phyloP scores from a whole-genome alignment of 2,888 invertebrate genomes.

The Caradrina clavipalpis region DNA sequence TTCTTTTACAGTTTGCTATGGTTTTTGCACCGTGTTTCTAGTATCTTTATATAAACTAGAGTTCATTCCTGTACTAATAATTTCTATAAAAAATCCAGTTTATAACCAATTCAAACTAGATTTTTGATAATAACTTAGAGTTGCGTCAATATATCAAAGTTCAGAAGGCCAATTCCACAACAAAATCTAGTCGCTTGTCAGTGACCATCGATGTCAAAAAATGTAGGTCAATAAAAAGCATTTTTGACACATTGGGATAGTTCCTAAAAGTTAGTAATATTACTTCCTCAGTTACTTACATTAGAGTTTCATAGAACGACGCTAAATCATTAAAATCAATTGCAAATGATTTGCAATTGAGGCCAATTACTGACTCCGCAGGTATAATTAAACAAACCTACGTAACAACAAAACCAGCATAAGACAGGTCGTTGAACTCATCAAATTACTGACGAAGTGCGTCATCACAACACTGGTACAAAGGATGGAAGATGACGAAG shows the following conservation, averaged over 20 bases:
- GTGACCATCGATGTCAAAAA: too few relatives aligned
- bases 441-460: constrained; percentile 30
- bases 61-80: too few relatives aligned
- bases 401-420: constrained; percentile 28
- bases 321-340: constrained; percentile 38
- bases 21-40: not conserved
- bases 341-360: constrained; percentile 49
- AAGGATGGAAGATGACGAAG: too few relatives aligned
- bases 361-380: constrained; percentile 37
- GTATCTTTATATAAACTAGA: not conserved
- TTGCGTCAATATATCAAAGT: too few relatives aligned
- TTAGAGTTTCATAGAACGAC: not conserved
- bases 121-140: not conserved
- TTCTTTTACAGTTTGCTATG: constrained; percentile 7
- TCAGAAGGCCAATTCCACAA: too few relatives aligned
- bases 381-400: constrained; percentile 47
- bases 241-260: too few relatives aligned
- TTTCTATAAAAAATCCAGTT: too few relatives aligned
- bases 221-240: too few relatives aligned
- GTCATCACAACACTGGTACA: constrained; percentile 18
- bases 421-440: constrained; percentile 51
- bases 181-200: too few relatives aligned
- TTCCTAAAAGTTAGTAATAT: too few relatives aligned
- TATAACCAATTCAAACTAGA: not conserved
- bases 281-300: not conserved